These are phyloP conservation scores for Amblyopsis hoosieri DNA, from an alignment of 2,797 vertebrate genomes.

Conservation along the genomic window DNA sequence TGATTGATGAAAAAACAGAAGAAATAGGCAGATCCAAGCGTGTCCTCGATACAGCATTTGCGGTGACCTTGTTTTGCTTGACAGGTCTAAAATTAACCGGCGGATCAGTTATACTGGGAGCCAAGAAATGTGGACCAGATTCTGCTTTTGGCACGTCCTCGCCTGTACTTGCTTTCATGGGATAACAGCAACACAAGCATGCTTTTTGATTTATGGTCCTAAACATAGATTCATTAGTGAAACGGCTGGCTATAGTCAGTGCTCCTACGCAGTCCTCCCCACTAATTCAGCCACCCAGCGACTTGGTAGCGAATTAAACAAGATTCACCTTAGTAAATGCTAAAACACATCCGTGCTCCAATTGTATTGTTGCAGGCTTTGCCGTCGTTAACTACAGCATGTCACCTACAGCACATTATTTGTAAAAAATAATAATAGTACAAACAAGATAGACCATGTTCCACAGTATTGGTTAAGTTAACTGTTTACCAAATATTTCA, in stretches of 20 bases:
- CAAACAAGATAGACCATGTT: no score
- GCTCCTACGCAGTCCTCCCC: slow-evolving; percentile 40
- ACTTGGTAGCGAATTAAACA: slow-evolving; percentile 15
- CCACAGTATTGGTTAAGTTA: no score
- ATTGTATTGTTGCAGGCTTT: slow-evolving; percentile 17
- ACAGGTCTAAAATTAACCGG: slow-evolving; percentile 76
- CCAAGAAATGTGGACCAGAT: slow-evolving; percentile 74
- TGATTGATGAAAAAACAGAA: slow-evolving; percentile 72
- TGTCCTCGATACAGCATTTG: slow-evolving; percentile 78
- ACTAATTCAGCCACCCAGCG: slow-evolving; percentile 36
- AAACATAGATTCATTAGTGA: slow-evolving; percentile 76
- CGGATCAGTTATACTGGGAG: slow-evolving; percentile 73
- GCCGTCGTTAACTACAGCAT: no score
- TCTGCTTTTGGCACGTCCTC: slow-evolving; percentile 66
- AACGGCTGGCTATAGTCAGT: slow-evolving; percentile 65
- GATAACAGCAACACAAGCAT: slow-evolving; percentile 66
- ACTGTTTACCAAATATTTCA: background rate
- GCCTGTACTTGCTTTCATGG: slow-evolving; percentile 66
- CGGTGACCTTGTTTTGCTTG: slow-evolving; percentile 78
- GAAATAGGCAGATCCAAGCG: slow-evolving; percentile 63
- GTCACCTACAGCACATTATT: background rate
- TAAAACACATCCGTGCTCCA: slow-evolving; percentile 28
- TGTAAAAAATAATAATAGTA: slow-evolving; percentile 13
- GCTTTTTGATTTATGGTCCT: slow-evolving; percentile 75
- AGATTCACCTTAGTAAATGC: slow-evolving; percentile 36